A percentile compares a stretch with the other conserved stretches of the same genome.
Conservation (phyloP, 2,888 invertebrate genomes). For the Polymixis flavicincta region DNA sequence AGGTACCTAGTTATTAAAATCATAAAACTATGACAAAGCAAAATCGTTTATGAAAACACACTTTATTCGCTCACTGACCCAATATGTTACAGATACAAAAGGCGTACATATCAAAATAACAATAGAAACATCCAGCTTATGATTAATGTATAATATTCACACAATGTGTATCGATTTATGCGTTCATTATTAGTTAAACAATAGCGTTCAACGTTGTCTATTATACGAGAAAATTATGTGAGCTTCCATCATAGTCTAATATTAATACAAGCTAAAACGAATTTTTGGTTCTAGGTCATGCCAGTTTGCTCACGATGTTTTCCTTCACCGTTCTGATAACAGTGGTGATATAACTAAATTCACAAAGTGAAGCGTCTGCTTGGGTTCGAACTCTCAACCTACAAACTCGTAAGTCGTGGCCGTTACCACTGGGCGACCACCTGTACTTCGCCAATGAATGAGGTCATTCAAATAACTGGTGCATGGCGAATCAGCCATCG, state of each 20-base stretch:
- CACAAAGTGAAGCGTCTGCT: no score
- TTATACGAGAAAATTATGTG: slow-evolving; percentile 23
- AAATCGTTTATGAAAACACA: not conserved
- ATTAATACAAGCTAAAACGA: not conserved
- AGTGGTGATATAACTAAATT: no score
- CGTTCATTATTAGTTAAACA: slow-evolving; percentile 46
- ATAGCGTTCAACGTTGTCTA: slow-evolving; percentile 36
- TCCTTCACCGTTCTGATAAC: no score
- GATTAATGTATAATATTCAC: slow-evolving; percentile 48
- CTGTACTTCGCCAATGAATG: not conserved
- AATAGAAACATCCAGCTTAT: slow-evolving; percentile 8
- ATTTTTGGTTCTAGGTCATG: no score
- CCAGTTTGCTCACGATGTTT: no score
- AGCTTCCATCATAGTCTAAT: slow-evolving; percentile 4
- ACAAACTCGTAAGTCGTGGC: no score
- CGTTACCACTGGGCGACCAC: no score
- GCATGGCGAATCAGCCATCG: not conserved
- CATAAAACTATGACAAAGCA: no score
- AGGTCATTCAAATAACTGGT: not conserved
- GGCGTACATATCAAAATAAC: slow-evolving; percentile 30
- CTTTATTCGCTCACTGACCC: slow-evolving; percentile 1
- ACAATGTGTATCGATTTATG: slow-evolving; percentile 46
- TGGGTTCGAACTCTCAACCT: no score
- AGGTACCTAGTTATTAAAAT: no score
- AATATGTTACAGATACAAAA: slow-evolving; percentile 18